Conservation (phyloP, 2,888 invertebrate genomes). For the Drosophila neotestacea region DNA sequence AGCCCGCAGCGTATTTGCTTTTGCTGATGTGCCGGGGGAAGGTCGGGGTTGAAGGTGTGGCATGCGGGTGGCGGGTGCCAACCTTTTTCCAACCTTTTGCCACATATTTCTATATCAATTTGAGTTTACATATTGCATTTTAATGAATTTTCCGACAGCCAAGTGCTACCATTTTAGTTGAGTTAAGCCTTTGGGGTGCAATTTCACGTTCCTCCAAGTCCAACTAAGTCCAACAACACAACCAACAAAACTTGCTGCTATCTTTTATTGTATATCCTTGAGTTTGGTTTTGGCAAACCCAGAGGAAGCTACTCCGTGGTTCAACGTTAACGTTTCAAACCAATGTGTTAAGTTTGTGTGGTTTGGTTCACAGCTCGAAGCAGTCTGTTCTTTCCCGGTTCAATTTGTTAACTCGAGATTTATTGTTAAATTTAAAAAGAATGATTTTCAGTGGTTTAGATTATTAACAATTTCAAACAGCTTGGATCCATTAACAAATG, state of each 20-base stretch:
- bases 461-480: background rate
- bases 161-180: slow-evolving; percentile 39
- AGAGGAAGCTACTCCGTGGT: background rate
- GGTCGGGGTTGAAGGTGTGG: background rate
- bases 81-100: slow-evolving; percentile 20
- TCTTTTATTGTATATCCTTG: slow-evolving; percentile 4
- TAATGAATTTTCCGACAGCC: slow-evolving; percentile 59
- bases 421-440: too few relatives aligned
- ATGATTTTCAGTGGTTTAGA: too few relatives aligned
- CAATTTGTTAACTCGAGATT: too few relatives aligned
- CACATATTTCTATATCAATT: slow-evolving; percentile 60
- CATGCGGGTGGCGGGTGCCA: background rate
- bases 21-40: slow-evolving; percentile 13
- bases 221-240: background rate
- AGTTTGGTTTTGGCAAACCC: background rate
- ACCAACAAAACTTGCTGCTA: background rate
- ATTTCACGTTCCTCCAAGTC: slow-evolving; percentile 18
- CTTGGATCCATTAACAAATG: background rate
- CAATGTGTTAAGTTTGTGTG: slow-evolving; percentile 1
- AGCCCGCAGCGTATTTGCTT: slow-evolving; percentile 55
- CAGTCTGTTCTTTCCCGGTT: background rate
- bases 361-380: background rate
- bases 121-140: slow-evolving; percentile 67
- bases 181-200: slow-evolving; percentile 45
- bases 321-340: background rate